These are phyloP conservation scores for Pangasius krempfi DNA, from an alignment of 2,797 vertebrate species.

Conservation along the genomic window DNA sequence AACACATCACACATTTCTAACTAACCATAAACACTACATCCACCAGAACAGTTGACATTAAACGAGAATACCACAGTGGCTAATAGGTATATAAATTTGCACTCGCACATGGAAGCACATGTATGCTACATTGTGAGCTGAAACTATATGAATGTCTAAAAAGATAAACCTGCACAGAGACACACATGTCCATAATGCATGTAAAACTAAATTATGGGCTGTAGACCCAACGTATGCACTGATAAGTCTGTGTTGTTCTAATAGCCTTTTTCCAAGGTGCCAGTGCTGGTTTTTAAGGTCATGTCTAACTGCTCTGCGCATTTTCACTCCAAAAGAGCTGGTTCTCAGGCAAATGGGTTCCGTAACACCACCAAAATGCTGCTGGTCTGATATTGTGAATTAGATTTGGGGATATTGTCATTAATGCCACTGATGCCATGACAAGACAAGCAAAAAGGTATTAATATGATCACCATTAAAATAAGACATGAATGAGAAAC, in stretches of 20 bases:
- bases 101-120: neutral
- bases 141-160: neutral
- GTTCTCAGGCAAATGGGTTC: neutral
- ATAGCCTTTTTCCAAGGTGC: neutral
- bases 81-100: neutral
- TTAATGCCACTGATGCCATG: neutral
- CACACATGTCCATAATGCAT: neutral
- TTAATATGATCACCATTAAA: neutral
- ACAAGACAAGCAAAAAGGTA: neutral
- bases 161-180: neutral
- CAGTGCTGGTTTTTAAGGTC: neutral
- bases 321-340: neutral
- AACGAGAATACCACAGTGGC: neutral
- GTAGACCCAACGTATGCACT: neutral
- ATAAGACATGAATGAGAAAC: neutral
- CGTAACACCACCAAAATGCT: neutral
- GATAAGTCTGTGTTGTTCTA: neutral
- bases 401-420: neutral
- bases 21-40: neutral
- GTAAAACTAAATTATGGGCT: neutral
- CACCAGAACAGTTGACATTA: neutral
- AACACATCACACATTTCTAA: neutral
- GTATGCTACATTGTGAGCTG: neutral
- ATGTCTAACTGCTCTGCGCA: neutral
- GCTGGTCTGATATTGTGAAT: neutral